Conservation (phyloP, 2,113 vertebrate genomes). For the Procavia capensis region DNA sequence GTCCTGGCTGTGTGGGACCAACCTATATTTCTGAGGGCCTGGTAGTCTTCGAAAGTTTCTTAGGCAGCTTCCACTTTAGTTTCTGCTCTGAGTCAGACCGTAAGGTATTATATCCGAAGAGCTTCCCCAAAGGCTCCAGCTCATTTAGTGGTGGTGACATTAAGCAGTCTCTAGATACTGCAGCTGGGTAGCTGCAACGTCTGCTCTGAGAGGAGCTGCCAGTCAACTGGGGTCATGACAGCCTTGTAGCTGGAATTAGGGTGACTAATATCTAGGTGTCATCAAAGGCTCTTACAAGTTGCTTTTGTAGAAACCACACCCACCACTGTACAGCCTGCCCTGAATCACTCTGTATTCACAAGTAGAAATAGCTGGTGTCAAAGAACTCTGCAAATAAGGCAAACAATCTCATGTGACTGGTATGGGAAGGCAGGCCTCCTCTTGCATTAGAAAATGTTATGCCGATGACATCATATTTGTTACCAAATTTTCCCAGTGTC, state of each 20-base stretch:
- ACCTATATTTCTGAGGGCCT: background rate
- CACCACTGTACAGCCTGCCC: background rate
- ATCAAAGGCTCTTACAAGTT: slow-evolving; percentile 15
- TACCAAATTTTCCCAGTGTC: background rate
- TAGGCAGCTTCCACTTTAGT: background rate
- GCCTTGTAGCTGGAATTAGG: background rate
- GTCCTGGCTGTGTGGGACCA: too few relatives aligned
- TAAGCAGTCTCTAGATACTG: background rate
- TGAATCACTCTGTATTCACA: slow-evolving; percentile 52
- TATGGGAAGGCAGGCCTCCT: background rate
- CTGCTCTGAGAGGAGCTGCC: background rate
- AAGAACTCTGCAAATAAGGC: slow-evolving; percentile 20
- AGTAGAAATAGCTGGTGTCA: slow-evolving; percentile 17
- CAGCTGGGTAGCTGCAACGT: background rate
- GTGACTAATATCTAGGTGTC: slow-evolving; percentile 63
- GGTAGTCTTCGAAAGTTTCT: background rate
- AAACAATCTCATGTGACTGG: background rate
- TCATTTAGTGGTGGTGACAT: background rate
- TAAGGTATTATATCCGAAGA: background rate
- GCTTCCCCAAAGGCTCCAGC: background rate
- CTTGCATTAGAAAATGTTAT: background rate
- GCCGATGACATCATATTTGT: background rate
- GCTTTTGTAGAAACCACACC: slow-evolving; percentile 44
- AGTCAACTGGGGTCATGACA: background rate
- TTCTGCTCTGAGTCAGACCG: background rate